These are phyloP conservation scores for Polyploca ridens DNA, from an alignment of 2,888 invertebrate genomes.

Conservation along the genomic window DNA sequence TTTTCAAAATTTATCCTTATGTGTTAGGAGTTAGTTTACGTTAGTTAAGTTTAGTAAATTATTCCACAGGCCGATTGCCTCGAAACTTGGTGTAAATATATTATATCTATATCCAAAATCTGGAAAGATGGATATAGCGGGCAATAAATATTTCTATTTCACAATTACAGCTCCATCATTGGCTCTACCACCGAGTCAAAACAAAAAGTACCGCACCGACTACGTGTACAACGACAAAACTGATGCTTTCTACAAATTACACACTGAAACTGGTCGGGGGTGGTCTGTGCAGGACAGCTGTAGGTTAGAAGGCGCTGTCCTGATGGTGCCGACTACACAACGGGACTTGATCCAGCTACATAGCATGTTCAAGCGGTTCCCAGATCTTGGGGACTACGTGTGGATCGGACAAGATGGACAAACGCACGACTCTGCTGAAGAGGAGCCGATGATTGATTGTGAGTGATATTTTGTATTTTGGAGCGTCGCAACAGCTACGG, in stretches of 20 bases:
- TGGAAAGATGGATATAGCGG: no score
- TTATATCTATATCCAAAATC: no score
- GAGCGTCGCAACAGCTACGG: no score
- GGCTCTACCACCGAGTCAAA: slow-evolving; percentile 24
- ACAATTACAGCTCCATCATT: slow-evolving; percentile 21
- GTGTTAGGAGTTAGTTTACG: no score
- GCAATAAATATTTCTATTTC: not conserved
- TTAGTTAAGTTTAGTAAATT: no score
- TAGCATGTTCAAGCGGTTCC: slow-evolving; percentile 59
- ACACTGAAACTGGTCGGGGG: slow-evolving; percentile 39
- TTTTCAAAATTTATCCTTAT: no score
- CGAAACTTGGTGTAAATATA: no score
- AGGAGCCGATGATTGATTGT: slow-evolving; percentile 39
- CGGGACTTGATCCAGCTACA: slow-evolving; percentile 55
- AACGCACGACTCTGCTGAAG: slow-evolving; percentile 54
- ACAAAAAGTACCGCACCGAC: slow-evolving; percentile 55
- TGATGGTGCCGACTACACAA: slow-evolving; percentile 46
- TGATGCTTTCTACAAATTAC: slow-evolving; percentile 68
- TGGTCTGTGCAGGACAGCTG: slow-evolving; percentile 34
- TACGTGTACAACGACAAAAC: slow-evolving; percentile 58
- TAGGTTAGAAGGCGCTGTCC: slow-evolving; percentile 48
- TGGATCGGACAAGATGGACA: slow-evolving; percentile 53
- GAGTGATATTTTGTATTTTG: slow-evolving; percentile 17
- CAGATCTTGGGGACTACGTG: slow-evolving; percentile 53
- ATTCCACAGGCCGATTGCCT: no score